These are phyloP conservation scores for Nesogale talazaci DNA, from an alignment of 2,113 vertebrate species.

Conservation along the genomic window DNA sequence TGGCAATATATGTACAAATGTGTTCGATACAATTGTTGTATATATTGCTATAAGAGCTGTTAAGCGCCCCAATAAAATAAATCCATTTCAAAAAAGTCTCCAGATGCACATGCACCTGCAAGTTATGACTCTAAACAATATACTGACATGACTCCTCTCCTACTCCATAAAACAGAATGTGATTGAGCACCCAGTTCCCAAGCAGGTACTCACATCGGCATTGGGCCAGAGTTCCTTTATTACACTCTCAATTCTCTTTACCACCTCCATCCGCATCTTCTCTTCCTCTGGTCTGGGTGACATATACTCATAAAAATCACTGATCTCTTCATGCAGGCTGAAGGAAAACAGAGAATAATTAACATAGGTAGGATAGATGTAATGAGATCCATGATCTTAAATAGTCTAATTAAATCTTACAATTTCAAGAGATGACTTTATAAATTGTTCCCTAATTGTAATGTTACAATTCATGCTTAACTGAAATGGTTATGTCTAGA, in stretches of 20 bases:
- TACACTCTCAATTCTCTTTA: constrained; percentile 95
- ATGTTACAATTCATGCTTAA: background rate
- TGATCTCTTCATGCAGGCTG: constrained; percentile 98
- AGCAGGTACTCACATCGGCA: constrained; percentile 90
- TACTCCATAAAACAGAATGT: accelerated
- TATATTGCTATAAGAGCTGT: too few species aligned
- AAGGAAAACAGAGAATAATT: constrained; percentile 27
- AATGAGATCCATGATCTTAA: constrained; percentile 1
- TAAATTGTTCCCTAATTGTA: constrained; percentile 42
- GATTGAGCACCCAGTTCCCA: background rate
- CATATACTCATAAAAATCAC: constrained; percentile 97
- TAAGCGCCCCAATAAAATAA: too few species aligned
- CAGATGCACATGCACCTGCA: background rate
- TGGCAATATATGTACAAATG: too few species aligned
- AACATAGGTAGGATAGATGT: background rate
- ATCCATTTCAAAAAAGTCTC: background rate
- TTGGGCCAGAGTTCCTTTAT: constrained; percentile 98
- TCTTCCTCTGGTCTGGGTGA: constrained; percentile 95
- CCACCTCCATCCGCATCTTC: constrained; percentile 97
- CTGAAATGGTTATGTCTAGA: constrained; percentile 5
- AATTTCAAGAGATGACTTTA: constrained; percentile 23
- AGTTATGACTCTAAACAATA: background rate
- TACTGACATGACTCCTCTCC: background rate
- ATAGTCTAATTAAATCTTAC: background rate
- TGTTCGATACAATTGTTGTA: too few species aligned